These are phyloP conservation scores for Taxidea taxus DNA, from an alignment of 2,113 vertebrate species.

Conservation along the genomic window DNA sequence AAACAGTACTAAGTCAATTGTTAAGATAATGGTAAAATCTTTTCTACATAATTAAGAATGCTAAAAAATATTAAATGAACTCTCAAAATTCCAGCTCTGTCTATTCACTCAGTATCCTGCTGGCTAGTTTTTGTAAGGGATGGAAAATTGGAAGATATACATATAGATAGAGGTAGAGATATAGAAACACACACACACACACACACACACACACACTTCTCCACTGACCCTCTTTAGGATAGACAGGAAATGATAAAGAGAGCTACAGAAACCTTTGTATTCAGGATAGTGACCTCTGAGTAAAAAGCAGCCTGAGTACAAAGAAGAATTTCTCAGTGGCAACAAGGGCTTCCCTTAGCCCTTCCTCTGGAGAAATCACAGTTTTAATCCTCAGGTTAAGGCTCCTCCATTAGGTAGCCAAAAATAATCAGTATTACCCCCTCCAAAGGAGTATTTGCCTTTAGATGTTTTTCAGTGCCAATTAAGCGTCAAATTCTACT, in stretches of 20 bases:
- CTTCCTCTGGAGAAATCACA: not conserved
- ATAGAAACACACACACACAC: not conserved
- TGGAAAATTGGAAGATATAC: not conserved
- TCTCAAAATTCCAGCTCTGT: not conserved
- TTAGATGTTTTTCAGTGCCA: not conserved
- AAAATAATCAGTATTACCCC: not conserved
- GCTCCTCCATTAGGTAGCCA: not conserved
- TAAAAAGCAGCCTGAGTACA: not conserved
- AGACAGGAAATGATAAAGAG: not conserved
- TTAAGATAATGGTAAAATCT: slow-evolving; percentile 5
- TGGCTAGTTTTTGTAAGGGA: not conserved
- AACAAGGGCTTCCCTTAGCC: not conserved
- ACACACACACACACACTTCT: not conserved
- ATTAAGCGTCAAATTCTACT: not conserved
- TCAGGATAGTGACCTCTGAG: not conserved
- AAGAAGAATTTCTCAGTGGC: not conserved
- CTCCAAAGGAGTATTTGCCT: not conserved
- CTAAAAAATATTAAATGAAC: not conserved
- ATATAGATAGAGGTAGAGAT: not conserved
- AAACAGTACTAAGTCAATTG: not conserved
- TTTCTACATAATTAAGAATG: not conserved
- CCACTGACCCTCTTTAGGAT: not conserved
- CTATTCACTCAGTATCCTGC: not conserved
- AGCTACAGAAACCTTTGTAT: not conserved
- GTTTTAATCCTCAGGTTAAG: not conserved